Evolutionary conservation across 1,140 invertebrate genomes (phyloP), one percentile per base, ranked within the genome.

Genomic region (Sarcophaga bullata): DNA sequence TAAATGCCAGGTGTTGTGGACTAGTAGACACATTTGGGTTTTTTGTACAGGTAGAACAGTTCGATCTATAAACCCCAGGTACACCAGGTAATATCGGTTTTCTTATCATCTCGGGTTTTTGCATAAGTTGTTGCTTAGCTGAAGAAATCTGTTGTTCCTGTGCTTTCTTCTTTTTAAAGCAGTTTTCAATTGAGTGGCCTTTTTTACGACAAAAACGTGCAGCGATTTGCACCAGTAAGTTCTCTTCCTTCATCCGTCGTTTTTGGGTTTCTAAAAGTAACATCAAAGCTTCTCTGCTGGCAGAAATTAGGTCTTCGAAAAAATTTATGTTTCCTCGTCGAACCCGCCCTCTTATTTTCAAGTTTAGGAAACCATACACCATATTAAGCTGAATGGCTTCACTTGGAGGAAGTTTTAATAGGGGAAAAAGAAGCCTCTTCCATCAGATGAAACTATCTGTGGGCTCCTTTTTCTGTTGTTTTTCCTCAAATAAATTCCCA

Each of bases 401-500:
- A 76, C 6, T 19, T 4, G 46, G n/a, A 48, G 62, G 73, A 6
- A 47, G 3, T 9, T 62, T 72, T 0, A 73, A 50, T n/a, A 15
- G 37, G 7, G 73, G 13, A 15, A 75, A 48, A 3, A 82, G 47
- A 10, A 58, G 10, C 10, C 81, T 7, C 19, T 82, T 82, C 17
- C 50, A 25, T 19, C 81, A 82, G 8, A 82, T 52, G 10, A 82
- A 82, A 19, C 48, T 73, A 47, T 82, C 82, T 8, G 75, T 80
- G n/a, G 47, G 54, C 54, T 82, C 82, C 10, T 48, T 52, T 9
- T 46, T 17, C 25, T 73, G 54, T 73, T 84, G 81, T 47, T 84
- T 81, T 9, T 80, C 25, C 48, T 83, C 83, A 58, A 80, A 84
- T n/a, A 84, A 80, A 4, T 75, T 62, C 11, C 17, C n/a, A 81